Evolutionary conservation across 1,140 invertebrate genomes (phyloP).

Genomic region (Macrobrachium rosenbergii): DNA sequence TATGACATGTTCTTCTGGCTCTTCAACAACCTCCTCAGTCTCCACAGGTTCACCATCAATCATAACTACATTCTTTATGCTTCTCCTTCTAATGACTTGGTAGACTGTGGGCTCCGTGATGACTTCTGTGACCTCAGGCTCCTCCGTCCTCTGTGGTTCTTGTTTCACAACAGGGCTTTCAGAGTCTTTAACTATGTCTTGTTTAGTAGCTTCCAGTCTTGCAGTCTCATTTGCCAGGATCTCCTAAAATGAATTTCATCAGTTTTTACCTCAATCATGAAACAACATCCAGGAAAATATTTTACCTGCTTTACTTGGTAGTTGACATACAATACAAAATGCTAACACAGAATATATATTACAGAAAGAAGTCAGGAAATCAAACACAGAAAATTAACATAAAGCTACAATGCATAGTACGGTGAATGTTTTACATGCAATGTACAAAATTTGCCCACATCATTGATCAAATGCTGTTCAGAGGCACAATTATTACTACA

Average conservation of each 20-base stretch:
- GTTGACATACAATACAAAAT: no score
- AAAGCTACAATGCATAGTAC: no score
- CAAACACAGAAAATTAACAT: no score
- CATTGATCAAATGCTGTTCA: no score
- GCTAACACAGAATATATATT: no score
- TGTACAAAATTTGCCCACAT: no score
- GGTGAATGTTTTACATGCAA: no score
- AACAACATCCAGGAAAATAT: not conserved
- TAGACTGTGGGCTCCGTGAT: not conserved
- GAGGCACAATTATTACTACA: no score
- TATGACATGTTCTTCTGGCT: not conserved
- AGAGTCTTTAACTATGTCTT: constrained; percentile 35
- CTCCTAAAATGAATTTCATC: constrained; percentile 60
- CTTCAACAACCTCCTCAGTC: constrained; percentile 44
- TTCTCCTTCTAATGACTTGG: constrained; percentile 30
- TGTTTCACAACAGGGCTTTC: constrained; percentile 47
- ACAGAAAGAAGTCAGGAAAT: no score
- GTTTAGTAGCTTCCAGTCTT: constrained; percentile 34
- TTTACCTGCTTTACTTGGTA: no score
- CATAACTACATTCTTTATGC: constrained; percentile 44
- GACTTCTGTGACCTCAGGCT: not conserved
- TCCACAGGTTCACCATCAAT: constrained; percentile 43
- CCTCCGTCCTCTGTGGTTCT: not conserved
- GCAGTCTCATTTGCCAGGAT: constrained; percentile 56
- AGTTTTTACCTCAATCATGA: constrained; percentile 30